These are phyloP conservation scores for Oscheius onirici DNA, from an alignment of 2,888 invertebrate genomes.

Conservation along the genomic window DNA sequence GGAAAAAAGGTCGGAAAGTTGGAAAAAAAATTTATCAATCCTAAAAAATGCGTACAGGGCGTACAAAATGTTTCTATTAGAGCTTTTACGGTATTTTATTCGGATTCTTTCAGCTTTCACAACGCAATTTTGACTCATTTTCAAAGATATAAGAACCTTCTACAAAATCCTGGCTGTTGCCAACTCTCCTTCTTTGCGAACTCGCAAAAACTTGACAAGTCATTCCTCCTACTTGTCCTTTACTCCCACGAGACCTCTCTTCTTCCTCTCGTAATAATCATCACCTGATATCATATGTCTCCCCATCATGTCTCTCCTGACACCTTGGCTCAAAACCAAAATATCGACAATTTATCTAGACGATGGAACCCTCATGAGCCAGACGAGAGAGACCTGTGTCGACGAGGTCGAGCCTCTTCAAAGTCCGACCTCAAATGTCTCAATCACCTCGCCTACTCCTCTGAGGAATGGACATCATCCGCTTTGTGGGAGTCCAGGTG, in stretches of 20 bases:
- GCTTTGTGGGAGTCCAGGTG: conserved; percentile 18
- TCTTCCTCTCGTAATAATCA: conserved; percentile 12
- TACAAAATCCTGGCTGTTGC: neutral
- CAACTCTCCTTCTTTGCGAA: neutral
- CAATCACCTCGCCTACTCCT: neutral
- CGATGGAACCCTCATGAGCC: conserved; percentile 12
- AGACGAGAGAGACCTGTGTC: conserved; percentile 22
- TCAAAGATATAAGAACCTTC: too few relatives aligned
- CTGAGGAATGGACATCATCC: conserved; percentile 11
- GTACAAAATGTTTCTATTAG: too few relatives aligned
- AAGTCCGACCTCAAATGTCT: conserved; percentile 3
- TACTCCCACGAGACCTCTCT: neutral
- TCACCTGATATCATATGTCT: conserved; percentile 13
- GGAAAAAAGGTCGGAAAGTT: too few relatives aligned
- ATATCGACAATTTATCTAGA: neutral
- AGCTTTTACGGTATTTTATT: too few relatives aligned
- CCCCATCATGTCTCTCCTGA: neutral
- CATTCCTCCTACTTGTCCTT: neutral
- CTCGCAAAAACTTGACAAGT: too few relatives aligned
- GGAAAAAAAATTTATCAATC: too few relatives aligned
- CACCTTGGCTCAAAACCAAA: neutral
- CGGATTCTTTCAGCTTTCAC: too few relatives aligned
- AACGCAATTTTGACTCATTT: too few relatives aligned
- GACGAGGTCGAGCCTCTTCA: conserved; percentile 32
- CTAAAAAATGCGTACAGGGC: too few relatives aligned